phyloP scores from a whole-genome alignment of 1,140 invertebrate genomes.

The Sycophila sp. region DNA sequence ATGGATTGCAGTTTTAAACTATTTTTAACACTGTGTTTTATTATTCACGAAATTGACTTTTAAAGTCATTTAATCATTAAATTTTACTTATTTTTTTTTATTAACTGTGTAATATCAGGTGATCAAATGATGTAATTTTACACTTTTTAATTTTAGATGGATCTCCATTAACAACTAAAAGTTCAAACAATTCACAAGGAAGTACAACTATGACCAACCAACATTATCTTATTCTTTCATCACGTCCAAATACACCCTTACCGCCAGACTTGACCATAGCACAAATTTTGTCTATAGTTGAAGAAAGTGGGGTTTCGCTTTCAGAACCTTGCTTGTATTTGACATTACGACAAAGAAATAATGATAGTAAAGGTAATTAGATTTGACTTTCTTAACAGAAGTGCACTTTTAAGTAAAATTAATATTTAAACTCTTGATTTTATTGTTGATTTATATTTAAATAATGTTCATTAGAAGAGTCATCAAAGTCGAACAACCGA shows the following conservation, averaged over 20 bases:
- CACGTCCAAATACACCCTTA: conserved; percentile 65
- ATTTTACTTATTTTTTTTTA: neutral
- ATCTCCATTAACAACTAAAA: conserved; percentile 44
- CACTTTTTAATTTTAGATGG: conserved; percentile 44
- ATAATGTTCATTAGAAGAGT: conserved; percentile 45
- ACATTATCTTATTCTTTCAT: conserved; percentile 63
- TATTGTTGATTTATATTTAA: too few relatives aligned
- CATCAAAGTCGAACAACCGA: conserved; percentile 46
- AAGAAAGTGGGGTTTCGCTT: conserved; percentile 68
- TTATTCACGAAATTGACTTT: too few relatives aligned
- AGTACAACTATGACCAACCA: conserved; percentile 50
- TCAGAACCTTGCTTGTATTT: conserved; percentile 69
- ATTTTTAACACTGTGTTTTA: too few relatives aligned
- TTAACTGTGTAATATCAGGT: too few relatives aligned
- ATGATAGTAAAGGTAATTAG: conserved; percentile 57
- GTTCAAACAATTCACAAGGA: conserved; percentile 41
- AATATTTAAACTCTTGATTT: too few relatives aligned
- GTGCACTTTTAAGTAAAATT: too few relatives aligned
- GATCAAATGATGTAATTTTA: too few relatives aligned
- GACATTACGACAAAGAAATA: conserved; percentile 55
- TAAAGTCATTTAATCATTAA: neutral
- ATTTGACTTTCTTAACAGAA: too few relatives aligned
- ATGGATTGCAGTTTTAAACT: neutral
- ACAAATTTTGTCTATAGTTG: conserved; percentile 70
- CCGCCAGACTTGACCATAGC: conserved; percentile 71